Evolutionary conservation across 2,797 vertebrate species (phyloP), one percentile per base, ranked within the genome.

Genomic region (Brachymystax lenok): DNA sequence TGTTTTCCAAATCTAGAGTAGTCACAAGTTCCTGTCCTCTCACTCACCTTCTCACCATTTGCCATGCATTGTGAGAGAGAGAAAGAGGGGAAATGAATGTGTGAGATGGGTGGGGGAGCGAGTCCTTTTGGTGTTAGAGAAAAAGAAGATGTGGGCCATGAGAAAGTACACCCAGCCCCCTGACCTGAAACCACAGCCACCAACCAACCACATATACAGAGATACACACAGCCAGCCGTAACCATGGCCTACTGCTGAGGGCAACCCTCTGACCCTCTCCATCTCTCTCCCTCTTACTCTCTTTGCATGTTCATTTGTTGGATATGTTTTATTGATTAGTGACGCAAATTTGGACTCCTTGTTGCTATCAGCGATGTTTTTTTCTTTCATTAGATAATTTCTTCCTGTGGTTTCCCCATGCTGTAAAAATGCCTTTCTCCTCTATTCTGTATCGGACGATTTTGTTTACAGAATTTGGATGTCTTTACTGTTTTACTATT

Each of bases 141-240:
- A 13, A 78, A 14, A 78, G 70, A 83, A 77, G 84, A 78, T 83
- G 84, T 50, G 78, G 82, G 72, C 84, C 82, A 90, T 92, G 91
- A 89, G 92, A 93, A 93, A 89, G 81, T 89, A 85, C 82, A 19
- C 73, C 74, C 74, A 61, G 50, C 82, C 77, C 76, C 73, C 68
- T 56, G 69, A 83, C 64, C 64, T 83, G 78, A 86, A 87, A 90
- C 90, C 88, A 68, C 82, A 70, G 64, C 4, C 2, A 81, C 68
- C 74, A 33, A 71, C 69, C 77, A 74, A 59, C 77, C 76, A n/a
- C 79, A 83, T 67, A 21, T 5, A 74, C 40, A 71, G 67, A 73
- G 61, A 66, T 51, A 74, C 75, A 78, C 82, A 80, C 63, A 81
- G n/a, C n/a, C 14, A 73, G 28, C 77, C 16, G 77, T 72, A 63